phyloP scores from a whole-genome alignment of 23 tunicate species.

The Oikopleura albicans region DNA sequence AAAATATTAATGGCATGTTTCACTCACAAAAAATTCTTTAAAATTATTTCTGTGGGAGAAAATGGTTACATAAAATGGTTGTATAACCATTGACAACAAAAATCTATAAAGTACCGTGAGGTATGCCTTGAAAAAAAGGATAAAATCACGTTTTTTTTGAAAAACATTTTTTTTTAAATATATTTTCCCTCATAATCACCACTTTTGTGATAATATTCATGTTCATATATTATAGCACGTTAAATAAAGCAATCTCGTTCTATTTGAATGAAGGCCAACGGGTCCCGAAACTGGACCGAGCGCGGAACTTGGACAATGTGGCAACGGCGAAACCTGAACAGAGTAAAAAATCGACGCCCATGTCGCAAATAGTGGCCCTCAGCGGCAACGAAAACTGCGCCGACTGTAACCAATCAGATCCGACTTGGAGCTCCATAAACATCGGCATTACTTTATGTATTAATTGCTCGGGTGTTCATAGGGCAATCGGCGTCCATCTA shows the following conservation, averaged over 20 bases:
- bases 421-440: constrained; percentile 4
- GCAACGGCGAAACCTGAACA: background rate
- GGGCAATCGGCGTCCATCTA: background rate
- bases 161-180: too few relatives aligned
- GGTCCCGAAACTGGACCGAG: background rate
- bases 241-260: background rate
- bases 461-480: background rate
- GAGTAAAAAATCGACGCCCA: background rate
- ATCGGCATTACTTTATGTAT: background rate
- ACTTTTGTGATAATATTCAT: too few relatives aligned
- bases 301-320: background rate
- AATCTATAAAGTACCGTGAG: too few relatives aligned
- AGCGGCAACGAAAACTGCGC: background rate
- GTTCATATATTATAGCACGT: too few relatives aligned
- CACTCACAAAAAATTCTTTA: too few relatives aligned
- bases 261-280: background rate
- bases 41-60: too few relatives aligned
- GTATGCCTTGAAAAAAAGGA: too few relatives aligned
- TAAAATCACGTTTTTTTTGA: too few relatives aligned
- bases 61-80: too few relatives aligned
- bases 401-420: background rate
- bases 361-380: background rate
- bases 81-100: too few relatives aligned
- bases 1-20: too few relatives aligned
- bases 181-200: too few relatives aligned